Evolutionary conservation across 2,888 invertebrate genomes (phyloP), one percentile per base, ranked within the genome.

Genomic region (Muschampia plurimacula): DNA sequence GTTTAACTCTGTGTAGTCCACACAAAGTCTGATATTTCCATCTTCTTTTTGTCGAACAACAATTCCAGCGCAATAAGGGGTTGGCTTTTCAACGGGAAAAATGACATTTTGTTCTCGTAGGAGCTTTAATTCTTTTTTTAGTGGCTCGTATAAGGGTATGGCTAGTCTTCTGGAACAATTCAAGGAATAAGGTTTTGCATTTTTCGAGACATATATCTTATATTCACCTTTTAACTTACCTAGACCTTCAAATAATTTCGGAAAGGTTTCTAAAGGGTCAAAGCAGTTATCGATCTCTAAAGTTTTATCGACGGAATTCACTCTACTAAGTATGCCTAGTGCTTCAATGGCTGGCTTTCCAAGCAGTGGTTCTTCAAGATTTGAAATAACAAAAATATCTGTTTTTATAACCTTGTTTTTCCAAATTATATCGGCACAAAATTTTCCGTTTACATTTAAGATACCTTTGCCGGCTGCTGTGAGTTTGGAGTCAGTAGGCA

Each of bases 191-290:
- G 41, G 41, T 63, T 63, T 63, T 22, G 63, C 41, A 15, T 63
- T 36, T 60, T 60, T n/a, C 1, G 60, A 36, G 0, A 60, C 60
- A 36, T 60, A 60, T 36, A 60, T 60, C 7, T 60, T 60, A 60
- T 60, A 60, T 60, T 60, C 36, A 36, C 60, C 39, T 63, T 22
- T 63, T 63, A 55, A 63, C 63, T 41, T 63, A 41, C 36, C 39
- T 41, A 63, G 39, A 2, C 41, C 60, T 36, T 60, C 60, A 13
- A 60, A 63, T 9, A 63, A 39, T 9, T 8, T 41, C 2, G 41
- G 55, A 22, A 22, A 55, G 9, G 55, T 22, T 22, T 22, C 9
- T 8, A 55, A 2, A 55, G 55, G 55, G 9, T 55, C 9, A 15
- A 55, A 55, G 9, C 55, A 2, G 9, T 55, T 55, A 2, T 55